Base-by-base conservation (phyloP, 2,797 vertebrate species). In the Sebastes hopkinsi region DNA sequence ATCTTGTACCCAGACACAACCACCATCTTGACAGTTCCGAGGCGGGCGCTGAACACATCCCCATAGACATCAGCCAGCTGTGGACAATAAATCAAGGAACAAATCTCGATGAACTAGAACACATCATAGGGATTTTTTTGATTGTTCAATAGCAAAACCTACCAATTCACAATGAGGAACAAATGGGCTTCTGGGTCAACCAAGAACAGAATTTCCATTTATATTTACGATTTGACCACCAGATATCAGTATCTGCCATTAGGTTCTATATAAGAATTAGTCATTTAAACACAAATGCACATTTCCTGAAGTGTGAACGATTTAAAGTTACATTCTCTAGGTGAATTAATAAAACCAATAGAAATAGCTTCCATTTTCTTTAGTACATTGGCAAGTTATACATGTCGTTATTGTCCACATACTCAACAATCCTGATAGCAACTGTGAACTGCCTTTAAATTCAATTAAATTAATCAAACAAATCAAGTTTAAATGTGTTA, bases 61-160 rank as follows among this genome's bases (percentile, higher is more conserved):
- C 97, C 96, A 0, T 96, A 96, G 72, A 85, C 88, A 8, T 94
- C 73, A 46, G 8, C 87, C 18, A 95, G 3, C 97, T 97, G 83
- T 50, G 23, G 20, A 85, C 7, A 77, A 27, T 32, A 32, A 16
- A 76, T 20, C 4, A 71, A 32, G 29, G 8, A 70, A n/a, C 1
- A 38, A 65, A 61, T 2, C 13, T 84, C 2, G 6, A 25, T 30
- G 8, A 67, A 52, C 8, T 20, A 69, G 6, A 29, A 55, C 23
- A 23, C 23, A 69, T 25, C 18, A 54, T 12, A 8, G 2, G 1
- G 12, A 38, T 22, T 34, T 27, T 32, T 14, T 14, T 1, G 5
- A 25, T 27, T 2, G 2, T 42, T 59, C 4, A 9, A 25, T 18
- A 64, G 32, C n/a, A 64, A 64, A 50, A 46, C 6, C 34, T 29